Conservation (phyloP, 2,113 vertebrate genomes). For the Arizona elegans region DNA sequence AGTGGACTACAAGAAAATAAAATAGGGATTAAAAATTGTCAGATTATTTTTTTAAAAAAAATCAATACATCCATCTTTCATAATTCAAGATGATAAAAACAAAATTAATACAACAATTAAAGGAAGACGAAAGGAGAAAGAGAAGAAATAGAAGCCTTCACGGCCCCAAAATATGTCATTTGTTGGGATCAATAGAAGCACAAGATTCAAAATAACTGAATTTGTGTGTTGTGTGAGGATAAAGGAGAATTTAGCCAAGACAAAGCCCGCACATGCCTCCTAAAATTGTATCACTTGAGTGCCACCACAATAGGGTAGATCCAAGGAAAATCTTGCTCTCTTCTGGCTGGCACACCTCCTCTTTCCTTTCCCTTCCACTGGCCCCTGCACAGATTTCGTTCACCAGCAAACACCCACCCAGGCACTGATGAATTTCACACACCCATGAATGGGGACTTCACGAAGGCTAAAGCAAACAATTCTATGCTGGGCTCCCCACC, state of each 20-base stretch:
- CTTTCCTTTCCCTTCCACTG: conserved; percentile 13
- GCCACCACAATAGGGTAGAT: neutral
- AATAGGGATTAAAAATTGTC: neutral
- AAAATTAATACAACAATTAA: neutral
- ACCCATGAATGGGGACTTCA: conserved; percentile 76
- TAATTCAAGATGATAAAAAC: neutral
- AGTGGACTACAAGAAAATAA: neutral
- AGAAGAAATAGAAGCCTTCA: neutral
- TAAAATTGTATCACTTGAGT: neutral
- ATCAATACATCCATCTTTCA: neutral
- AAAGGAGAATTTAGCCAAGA: neutral
- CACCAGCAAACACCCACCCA: conserved; percentile 39
- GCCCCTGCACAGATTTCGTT: conserved; percentile 69
- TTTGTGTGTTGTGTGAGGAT: neutral
- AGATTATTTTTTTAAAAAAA: neutral
- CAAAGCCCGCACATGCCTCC: neutral
- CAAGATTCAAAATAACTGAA: conserved; percentile 1
- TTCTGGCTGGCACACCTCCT: neutral
- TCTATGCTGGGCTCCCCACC: conserved; percentile 46
- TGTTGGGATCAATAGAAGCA: neutral
- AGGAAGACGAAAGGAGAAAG: neutral
- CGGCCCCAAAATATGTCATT: neutral
- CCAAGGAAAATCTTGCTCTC: neutral
- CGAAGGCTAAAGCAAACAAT: conserved; percentile 65
- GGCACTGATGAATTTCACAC: conserved; percentile 26